Evolutionary conservation across 2,888 invertebrate genomes (phyloP).

Genomic region (Acanthosepion pharaonis): DNA sequence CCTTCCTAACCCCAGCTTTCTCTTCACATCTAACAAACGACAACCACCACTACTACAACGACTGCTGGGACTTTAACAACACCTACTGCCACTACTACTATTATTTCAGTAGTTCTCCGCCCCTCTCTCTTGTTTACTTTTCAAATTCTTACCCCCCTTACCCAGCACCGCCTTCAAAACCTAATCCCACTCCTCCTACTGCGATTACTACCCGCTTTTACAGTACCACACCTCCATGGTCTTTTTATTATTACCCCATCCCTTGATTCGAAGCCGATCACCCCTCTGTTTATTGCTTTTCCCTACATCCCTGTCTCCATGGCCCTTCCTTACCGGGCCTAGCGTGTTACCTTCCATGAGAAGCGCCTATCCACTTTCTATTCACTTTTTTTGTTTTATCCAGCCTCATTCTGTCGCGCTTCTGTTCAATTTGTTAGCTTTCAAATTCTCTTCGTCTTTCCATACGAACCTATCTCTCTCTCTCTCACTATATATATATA

Average conservation of each 20-base stretch:
- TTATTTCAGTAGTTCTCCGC: not conserved
- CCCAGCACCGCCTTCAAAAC: constrained; percentile 10
- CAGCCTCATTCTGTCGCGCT: not conserved
- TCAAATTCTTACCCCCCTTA: not conserved
- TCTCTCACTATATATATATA: not conserved
- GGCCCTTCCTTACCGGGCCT: not conserved
- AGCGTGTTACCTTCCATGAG: not conserved
- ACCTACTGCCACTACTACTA: not conserved
- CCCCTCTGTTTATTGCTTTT: not conserved
- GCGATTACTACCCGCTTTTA: not conserved
- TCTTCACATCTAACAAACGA: not conserved
- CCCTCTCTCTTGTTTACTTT: not conserved
- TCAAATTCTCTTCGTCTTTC: not conserved
- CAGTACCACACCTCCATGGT: constrained; percentile 20
- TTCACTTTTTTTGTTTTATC: not conserved
- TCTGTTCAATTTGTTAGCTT: not conserved
- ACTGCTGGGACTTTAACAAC: too few species aligned
- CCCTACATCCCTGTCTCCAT: not conserved
- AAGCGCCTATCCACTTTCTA: not conserved
- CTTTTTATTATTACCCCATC: not conserved
- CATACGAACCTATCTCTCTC: not conserved
- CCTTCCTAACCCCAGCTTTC: constrained; percentile 8
- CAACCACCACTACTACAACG: not conserved
- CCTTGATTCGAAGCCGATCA: not conserved
- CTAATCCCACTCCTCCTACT: not conserved